Conservation (phyloP, 1,140 invertebrate genomes). For the Saccostrea echinata region DNA sequence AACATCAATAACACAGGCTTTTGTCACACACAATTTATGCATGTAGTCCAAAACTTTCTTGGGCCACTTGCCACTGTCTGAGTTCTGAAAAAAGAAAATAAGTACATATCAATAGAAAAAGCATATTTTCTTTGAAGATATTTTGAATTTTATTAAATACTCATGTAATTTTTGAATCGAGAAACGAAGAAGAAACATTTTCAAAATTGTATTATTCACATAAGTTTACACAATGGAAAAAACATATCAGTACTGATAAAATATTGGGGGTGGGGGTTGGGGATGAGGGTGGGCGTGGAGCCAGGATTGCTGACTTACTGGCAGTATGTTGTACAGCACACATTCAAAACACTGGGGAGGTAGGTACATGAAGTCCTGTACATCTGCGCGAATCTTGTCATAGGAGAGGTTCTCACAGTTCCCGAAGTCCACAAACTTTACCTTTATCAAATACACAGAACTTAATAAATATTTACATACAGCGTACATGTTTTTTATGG, state of each 20-base stretch:
- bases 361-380: conserved; percentile 52
- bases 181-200: no score
- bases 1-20: conserved; percentile 53
- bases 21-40: conserved; percentile 54
- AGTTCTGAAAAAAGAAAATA: conserved; percentile 52
- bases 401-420: conserved; percentile 50
- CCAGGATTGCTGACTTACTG: conserved; percentile 55
- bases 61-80: conserved; percentile 56
- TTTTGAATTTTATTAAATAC: no score
- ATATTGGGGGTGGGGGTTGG: no score
- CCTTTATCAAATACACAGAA: conserved; percentile 52
- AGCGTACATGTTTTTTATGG: background rate
- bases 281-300: no score
- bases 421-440: conserved; percentile 66
- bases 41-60: conserved; percentile 53
- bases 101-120: no score
- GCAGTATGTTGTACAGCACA: conserved; percentile 56
- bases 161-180: no score
- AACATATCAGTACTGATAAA: no score
- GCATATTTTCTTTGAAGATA: no score
- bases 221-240: no score
- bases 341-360: conserved; percentile 57
- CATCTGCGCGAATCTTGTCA: conserved; percentile 56
- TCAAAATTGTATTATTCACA: no score
- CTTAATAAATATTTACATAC: background rate